These are phyloP conservation scores for Herpetotheres cachinnans DNA, from an alignment of 2,113 vertebrate species.

Conservation along the genomic window DNA sequence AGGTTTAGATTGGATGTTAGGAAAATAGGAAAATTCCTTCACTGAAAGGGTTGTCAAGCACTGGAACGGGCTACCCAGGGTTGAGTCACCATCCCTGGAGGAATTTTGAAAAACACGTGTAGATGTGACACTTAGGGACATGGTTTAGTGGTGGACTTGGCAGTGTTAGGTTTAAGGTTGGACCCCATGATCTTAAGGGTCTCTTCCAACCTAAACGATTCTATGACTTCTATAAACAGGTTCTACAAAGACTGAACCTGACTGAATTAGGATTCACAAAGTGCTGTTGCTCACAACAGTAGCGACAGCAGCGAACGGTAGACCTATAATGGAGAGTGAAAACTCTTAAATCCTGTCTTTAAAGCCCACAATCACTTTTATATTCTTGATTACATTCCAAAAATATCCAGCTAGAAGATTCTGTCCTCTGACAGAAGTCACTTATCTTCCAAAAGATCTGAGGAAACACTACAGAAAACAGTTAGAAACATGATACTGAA, in stretches of 20 bases:
- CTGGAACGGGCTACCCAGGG: background rate
- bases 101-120: background rate
- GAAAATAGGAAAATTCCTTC: background rate
- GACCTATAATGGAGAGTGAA: background rate
- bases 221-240: background rate
- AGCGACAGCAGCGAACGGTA: background rate
- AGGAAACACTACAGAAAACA: background rate
- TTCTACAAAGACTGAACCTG: background rate
- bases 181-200: background rate
- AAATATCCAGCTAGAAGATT: background rate
- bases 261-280: background rate
- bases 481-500: background rate
- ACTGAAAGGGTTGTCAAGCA: background rate
- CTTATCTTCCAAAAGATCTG: background rate
- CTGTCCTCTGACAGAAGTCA: background rate
- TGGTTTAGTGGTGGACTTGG: background rate
- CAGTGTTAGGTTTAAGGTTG: fast-evolving
- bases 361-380: background rate
- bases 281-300: background rate
- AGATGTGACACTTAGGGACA: fast-evolving
- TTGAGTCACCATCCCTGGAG: too few relatives aligned
- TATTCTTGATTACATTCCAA: background rate
- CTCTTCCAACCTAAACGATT: background rate
- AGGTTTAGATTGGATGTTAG: background rate
- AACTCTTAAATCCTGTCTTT: background rate